Evolutionary conservation across 2,797 vertebrate genomes (phyloP).

Genomic region (Danionella dracula): DNA sequence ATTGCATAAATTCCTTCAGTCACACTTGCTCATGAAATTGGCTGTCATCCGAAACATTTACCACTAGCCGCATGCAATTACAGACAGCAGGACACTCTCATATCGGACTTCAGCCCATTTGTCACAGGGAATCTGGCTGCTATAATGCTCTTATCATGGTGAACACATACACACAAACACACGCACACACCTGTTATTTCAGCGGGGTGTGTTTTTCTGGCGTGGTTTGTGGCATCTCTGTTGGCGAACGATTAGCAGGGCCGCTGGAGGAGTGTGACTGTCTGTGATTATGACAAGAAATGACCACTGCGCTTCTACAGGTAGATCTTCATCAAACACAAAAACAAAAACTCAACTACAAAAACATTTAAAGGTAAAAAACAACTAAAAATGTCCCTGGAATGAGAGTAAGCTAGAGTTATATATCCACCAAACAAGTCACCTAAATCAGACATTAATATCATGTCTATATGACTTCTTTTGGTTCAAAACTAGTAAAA

Average conservation of each 20-base stretch:
- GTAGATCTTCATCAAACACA: not conserved
- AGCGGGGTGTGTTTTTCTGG: not conserved
- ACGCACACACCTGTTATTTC: slow-evolving; percentile 29
- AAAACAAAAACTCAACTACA: not conserved
- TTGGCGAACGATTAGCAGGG: slow-evolving; percentile 29
- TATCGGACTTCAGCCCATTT: slow-evolving; percentile 30
- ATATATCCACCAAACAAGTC: no score
- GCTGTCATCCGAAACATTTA: slow-evolving; percentile 29
- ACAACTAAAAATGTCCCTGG: no score
- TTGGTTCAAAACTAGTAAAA: no score
- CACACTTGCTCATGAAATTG: slow-evolving; percentile 28
- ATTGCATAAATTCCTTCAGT: slow-evolving; percentile 31
- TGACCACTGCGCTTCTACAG: slow-evolving; percentile 3
- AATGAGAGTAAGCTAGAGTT: no score
- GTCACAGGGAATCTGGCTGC: slow-evolving; percentile 19
- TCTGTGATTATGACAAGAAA: slow-evolving; percentile 17
- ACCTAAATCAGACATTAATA: no score
- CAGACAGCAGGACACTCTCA: slow-evolving; percentile 23
- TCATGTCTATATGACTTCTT: no score
- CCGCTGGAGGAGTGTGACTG: slow-evolving; percentile 19
- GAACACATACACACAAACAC: slow-evolving; percentile 13
- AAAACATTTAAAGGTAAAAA: no score
- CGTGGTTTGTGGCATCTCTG: not conserved
- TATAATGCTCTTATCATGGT: slow-evolving; percentile 14
- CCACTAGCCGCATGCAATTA: slow-evolving; percentile 23